Base-by-base conservation (phyloP, 2,888 invertebrate species). In the Dolichopus griseipennis region DNA sequence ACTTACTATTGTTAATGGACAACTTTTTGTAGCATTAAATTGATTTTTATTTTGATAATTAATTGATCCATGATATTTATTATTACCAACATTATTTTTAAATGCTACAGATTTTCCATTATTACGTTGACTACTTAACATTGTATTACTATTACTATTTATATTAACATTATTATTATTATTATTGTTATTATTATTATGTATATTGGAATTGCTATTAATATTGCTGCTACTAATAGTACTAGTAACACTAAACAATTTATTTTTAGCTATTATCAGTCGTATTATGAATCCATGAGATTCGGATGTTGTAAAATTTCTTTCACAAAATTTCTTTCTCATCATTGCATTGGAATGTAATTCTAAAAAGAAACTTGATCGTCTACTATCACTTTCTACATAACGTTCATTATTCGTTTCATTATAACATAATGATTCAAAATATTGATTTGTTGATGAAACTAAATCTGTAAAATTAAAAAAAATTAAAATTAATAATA, bases 1-100 rank as follows among this genome's bases (percentile, higher is more conserved):
- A 81, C 81, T 81, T 76, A 81, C 81, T 69, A 81, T 77, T 70
- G 76, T 78, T 66, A 81, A 69, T 3, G 81, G 81, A 70, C 81
- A 81, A 37, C 75, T 75, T 69, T 79, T 76, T 64, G 73, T 71
- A 62, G 72, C 73, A 68, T 74, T 74, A 69, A 72, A 73, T 34
- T 73, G 75, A 66, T 71, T 70, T 10, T 71, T 64, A 33, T 69
- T 73, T 10, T 65, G 68, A 2, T 65, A 68, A 18, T 41, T 66
- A 27, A 65, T 68, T 9, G 62, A 37, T n/a, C 41, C 65, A 33
- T 52, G 63, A 66, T 65, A 66, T 37, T 67, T 63, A 66, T 61
- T 65, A 52, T 18, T 61, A 21, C 18, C 52, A 9, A 21, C 34
- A 1, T 65, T 27, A 21, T 66, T 10, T n/a, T 65, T 61, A 18